Conservation (phyloP, 2,888 invertebrate genomes). For the Ormyrus labotus region DNA sequence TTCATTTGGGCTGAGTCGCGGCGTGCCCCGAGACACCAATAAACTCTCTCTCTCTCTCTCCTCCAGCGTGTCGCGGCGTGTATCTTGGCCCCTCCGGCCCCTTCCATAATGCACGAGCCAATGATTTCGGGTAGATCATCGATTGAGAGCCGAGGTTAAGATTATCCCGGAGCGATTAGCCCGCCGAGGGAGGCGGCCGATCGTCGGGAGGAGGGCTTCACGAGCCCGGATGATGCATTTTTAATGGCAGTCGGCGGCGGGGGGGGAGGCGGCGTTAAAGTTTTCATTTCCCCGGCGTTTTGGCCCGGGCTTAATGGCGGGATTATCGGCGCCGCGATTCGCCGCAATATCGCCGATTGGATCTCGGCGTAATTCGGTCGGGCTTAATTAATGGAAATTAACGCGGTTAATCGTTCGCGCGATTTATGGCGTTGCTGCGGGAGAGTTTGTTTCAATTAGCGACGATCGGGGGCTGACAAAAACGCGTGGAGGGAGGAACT, state of each 20-base stretch:
- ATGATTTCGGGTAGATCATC: slow-evolving; percentile 61
- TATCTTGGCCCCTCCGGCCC: background rate
- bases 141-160: slow-evolving; percentile 60
- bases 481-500: too few relatives aligned
- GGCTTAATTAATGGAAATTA: too few relatives aligned
- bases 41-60: slow-evolving; percentile 64
- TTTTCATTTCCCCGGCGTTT: slow-evolving; percentile 50
- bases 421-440: too few relatives aligned
- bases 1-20: slow-evolving; percentile 59
- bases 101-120: slow-evolving; percentile 52
- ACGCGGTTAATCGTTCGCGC: too few relatives aligned
- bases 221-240: slow-evolving; percentile 42
- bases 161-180: slow-evolving; percentile 60
- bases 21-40: slow-evolving; percentile 71
- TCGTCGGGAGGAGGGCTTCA: background rate
- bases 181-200: background rate
- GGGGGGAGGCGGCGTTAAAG: slow-evolving; percentile 1
- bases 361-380: too few relatives aligned
- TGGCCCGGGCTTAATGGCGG: slow-evolving; percentile 12
- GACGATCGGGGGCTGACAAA: too few relatives aligned
- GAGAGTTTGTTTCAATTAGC: too few relatives aligned
- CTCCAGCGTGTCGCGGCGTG: background rate
- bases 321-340: background rate
- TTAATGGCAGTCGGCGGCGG: slow-evolving; percentile 39
- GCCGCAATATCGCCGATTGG: too few relatives aligned